Evolutionary conservation across 2,888 invertebrate species (phyloP), one percentile per base, ranked within the genome.

Genomic region (Geotrupes spiniger): DNA sequence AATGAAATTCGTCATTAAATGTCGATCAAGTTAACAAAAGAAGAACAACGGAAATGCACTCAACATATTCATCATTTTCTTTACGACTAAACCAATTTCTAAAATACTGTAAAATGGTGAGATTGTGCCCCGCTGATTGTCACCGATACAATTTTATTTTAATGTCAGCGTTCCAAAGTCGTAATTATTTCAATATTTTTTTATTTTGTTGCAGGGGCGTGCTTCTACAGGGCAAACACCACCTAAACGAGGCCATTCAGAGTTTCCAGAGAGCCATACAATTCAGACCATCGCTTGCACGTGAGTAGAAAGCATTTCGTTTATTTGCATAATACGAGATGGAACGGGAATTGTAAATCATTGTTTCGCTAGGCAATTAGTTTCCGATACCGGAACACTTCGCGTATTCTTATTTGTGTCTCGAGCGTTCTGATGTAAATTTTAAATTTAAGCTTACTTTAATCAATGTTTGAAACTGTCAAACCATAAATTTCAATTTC

Each of bases 261-360:
- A 92, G 92, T 76, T 95, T 94, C 75, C 86, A 90, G 73, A 82
- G 85, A 66, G 95, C 95, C 60, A 92, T 95, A 70, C 87, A 89
- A 74, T 95, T 88, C 76, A 81, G 96, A 73, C 94, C 95, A 58
- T 89, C 91, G 65, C 82, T 96, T 75, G 93, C 94, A 71, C 81
- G 95, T 95, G 80, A 90, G 91, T 88, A 29, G 25, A 6, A 10
- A 26, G 26, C 8, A 40, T 40, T 14, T 15, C 33, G 8, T 12
- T 12, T 33, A 33, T 33, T 33, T 33, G 33, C 33, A 33, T 33
- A 15, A 33, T 33, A 33, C n/a, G n/a, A 33, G 15, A 10, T 6
- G 21, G 21, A 33, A 33, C 12, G 14, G 11, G 15, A 33, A 10
- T 15, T 14, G 8, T 33, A 29, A 29, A 33, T 33, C 33, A 33